Percentiles rank a stretch among this genome's conserved stretches.
Conservation (phyloP, 2,888 invertebrate species). For the Epistrophe grossulariae region DNA sequence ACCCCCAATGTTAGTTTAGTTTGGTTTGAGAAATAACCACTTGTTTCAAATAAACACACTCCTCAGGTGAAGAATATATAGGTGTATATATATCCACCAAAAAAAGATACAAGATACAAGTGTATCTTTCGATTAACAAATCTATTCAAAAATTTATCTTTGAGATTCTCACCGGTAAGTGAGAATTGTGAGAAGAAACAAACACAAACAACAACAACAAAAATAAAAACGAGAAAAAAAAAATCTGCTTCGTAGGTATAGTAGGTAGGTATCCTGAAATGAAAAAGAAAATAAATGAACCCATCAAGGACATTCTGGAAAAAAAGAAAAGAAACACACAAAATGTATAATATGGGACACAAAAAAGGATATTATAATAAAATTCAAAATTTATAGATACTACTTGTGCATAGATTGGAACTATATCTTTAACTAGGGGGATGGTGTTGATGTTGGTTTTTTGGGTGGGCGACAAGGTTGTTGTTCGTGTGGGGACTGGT, state of each 20-base stretch:
- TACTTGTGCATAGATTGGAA: slow-evolving; percentile 76
- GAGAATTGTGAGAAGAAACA: slow-evolving; percentile 40
- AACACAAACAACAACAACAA: slow-evolving; percentile 11
- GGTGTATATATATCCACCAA: not conserved
- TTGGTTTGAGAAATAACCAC: slow-evolving; percentile 63
- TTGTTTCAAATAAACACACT: slow-evolving; percentile 76
- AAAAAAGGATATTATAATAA: slow-evolving; percentile 72
- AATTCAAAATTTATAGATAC: slow-evolving; percentile 76
- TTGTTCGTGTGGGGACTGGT: not conserved
- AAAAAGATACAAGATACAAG: slow-evolving; percentile 28
- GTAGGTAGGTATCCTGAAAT: slow-evolving; percentile 57
- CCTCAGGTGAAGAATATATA: slow-evolving; percentile 67
- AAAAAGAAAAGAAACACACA: slow-evolving; percentile 51
- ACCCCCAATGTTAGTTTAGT: slow-evolving; percentile 19
- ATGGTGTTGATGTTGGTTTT: not conserved
- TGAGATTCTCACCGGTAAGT: slow-evolving; percentile 66
- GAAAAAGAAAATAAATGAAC: slow-evolving; percentile 73
- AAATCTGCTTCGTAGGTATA: slow-evolving; percentile 18
- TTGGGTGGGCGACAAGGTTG: slow-evolving; percentile 1
- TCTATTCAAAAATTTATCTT: slow-evolving; percentile 75
- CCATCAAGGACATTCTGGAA: slow-evolving; percentile 71
- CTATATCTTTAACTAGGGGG: slow-evolving; percentile 59
- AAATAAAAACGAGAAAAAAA: slow-evolving; percentile 17
- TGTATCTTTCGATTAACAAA: slow-evolving; percentile 70
- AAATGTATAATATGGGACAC: slow-evolving; percentile 53